Percentiles rank a stretch among this genome's conserved stretches.
phyloP scores from a whole-genome alignment of 2,113 vertebrate species.

The Podarcis cretensis region DNA sequence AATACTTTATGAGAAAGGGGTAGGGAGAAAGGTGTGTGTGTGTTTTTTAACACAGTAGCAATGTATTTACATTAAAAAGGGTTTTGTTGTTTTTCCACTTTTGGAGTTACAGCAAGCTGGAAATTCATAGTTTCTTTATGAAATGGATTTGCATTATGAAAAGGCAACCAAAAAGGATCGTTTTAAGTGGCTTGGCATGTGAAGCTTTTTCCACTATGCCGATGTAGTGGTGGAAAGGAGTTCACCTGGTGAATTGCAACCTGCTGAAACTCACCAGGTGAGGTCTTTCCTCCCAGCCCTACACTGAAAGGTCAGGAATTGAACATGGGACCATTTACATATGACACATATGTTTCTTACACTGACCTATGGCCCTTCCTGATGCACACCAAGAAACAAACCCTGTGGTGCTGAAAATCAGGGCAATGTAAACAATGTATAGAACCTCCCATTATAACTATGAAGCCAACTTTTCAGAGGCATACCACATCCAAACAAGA shows the following conservation, averaged over 20 bases:
- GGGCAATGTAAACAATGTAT: background rate
- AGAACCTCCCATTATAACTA: slow-evolving; percentile 1
- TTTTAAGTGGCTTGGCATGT: background rate
- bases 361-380: no score
- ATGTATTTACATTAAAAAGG: slow-evolving; percentile 68
- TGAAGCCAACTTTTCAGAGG: background rate
- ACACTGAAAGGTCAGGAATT: no score
- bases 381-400: background rate
- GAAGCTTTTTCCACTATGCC: background rate
- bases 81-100: slow-evolving; percentile 41
- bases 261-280: background rate
- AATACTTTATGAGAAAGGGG: slow-evolving; percentile 79
- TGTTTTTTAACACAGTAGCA: slow-evolving; percentile 71
- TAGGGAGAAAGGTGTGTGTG: slow-evolving; percentile 53
- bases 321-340: no score
- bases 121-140: slow-evolving; percentile 50
- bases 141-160: slow-evolving; percentile 37
- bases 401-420: background rate
- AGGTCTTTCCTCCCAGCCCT: no score
- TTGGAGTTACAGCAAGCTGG: slow-evolving; percentile 33
- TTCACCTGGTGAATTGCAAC: background rate
- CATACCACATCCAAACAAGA: slow-evolving; percentile 17
- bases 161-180: background rate
- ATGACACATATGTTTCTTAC: no score
- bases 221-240: background rate